Evolutionary conservation across 2,888 invertebrate species (phyloP).

Genomic region (Ophraella communa): DNA sequence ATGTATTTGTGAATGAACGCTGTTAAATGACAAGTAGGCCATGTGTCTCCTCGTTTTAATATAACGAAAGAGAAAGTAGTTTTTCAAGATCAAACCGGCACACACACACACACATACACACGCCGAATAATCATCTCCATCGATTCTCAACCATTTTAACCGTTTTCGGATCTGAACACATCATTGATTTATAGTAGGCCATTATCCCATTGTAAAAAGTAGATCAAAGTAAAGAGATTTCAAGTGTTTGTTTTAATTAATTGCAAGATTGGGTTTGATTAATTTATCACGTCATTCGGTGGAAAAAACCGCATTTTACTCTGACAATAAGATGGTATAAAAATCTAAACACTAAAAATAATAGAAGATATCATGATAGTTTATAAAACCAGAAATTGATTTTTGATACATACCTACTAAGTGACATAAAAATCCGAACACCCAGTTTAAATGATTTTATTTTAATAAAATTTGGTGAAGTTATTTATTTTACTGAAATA

Average conservation of each 20-base stretch:
- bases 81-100: conserved; percentile 37
- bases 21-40: conserved; percentile 36
- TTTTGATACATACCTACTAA: too few species aligned
- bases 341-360: too few species aligned
- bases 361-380: too few species aligned
- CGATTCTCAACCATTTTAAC: conserved; percentile 35
- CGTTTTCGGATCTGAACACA: conserved; percentile 30
- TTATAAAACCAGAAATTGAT: too few species aligned
- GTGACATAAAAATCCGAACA: too few species aligned
- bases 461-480: too few species aligned
- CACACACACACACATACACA: too few species aligned
- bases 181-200: conserved; percentile 26
- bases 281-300: neutral
- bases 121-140: conserved; percentile 39
- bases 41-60: conserved; percentile 36
- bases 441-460: too few species aligned
- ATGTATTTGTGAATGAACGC: conserved; percentile 36
- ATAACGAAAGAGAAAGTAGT: conserved; percentile 40
- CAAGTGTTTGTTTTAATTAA: conserved; percentile 23
- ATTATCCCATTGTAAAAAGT: conserved; percentile 32
- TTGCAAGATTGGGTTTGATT: conserved; percentile 8
- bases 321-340: too few species aligned
- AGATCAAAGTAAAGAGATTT: conserved; percentile 31
- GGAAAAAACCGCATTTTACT: too few species aligned
- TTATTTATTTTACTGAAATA: too few species aligned